Base-by-base conservation (phyloP, 1,140 invertebrate species). In the Nephotettix cincticeps region DNA sequence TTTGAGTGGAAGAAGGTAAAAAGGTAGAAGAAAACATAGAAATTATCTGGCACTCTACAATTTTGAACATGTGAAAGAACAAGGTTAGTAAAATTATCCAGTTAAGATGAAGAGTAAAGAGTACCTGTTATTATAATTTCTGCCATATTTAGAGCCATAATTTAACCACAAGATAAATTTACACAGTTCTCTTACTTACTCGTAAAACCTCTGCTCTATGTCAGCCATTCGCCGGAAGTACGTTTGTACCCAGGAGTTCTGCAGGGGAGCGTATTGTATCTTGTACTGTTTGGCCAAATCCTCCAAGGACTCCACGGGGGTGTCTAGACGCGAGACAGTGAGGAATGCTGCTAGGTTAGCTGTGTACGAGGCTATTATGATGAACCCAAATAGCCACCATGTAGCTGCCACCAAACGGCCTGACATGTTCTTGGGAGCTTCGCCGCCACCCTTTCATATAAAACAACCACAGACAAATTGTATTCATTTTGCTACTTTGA, bases 341-440 rank as follows among this genome's bases (percentile, higher is more conserved):
- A 97, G 83, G 77, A 96, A 96, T 4, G 96, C 96, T 32, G 97
- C 96, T 75, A 98, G 86, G 82, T 98, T 99, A 6, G 97, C 97
- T 0, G 97, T 98, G 81, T 99, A 99, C 0, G 95, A 97, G n/a
- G 96, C 96, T 77, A 98, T 98, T 58, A 99, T 96, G 78, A 98
- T 98, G 80, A 98, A 98, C 2, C 95, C 95, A 82, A 98, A 98
- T 1, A 98, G 81, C 97, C 97, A 99, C 96, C 96, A 98, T 0
- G 95, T 97, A 0, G 95, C 96, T 0, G 95, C 96, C 0, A 98
- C 91, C 0, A 98, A 83, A 70, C 95, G 86, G 0, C 96, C 96
- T 0, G 95, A 97, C 0, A 98, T 82, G 82, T 96, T 96, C 78
- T 96, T 96, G 0, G 97, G 97, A 0, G 97, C 97, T 82, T 99